Evolutionary conservation across 2,888 invertebrate genomes (phyloP).

Genomic region (Zele albiditarsus): DNA sequence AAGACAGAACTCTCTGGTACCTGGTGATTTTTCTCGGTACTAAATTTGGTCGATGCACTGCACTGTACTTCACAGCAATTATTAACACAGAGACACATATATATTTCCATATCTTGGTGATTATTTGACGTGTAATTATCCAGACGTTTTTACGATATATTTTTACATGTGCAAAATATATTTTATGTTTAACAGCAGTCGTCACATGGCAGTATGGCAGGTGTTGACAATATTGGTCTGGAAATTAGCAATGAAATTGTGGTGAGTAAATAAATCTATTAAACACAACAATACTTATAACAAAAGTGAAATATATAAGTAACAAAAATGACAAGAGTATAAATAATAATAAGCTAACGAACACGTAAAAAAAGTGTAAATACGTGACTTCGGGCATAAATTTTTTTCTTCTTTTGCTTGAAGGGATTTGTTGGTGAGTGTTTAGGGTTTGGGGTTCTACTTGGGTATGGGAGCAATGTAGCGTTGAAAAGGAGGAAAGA

Average conservation of each 20-base stretch:
- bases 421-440: background rate
- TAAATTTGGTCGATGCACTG: no score
- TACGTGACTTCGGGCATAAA: constrained; percentile 3
- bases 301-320: background rate
- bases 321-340: background rate
- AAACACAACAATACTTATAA: background rate
- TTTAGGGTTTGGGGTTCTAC: background rate
- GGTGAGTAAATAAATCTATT: background rate
- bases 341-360: background rate
- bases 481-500: background rate
- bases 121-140: no score
- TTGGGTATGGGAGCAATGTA: background rate
- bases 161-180: no score
- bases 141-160: no score
- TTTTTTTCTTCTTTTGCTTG: background rate
- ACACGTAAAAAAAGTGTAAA: background rate
- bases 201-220: constrained; percentile 46
- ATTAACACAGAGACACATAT: no score
- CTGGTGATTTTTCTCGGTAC: no score
- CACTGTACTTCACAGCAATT: no score
- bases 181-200: no score
- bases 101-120: no score
- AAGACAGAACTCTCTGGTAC: no score
- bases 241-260: constrained; percentile 44
- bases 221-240: constrained; percentile 51